phyloP scores from a whole-genome alignment of 2,113 vertebrate species.

The Vidua chalybeata region DNA sequence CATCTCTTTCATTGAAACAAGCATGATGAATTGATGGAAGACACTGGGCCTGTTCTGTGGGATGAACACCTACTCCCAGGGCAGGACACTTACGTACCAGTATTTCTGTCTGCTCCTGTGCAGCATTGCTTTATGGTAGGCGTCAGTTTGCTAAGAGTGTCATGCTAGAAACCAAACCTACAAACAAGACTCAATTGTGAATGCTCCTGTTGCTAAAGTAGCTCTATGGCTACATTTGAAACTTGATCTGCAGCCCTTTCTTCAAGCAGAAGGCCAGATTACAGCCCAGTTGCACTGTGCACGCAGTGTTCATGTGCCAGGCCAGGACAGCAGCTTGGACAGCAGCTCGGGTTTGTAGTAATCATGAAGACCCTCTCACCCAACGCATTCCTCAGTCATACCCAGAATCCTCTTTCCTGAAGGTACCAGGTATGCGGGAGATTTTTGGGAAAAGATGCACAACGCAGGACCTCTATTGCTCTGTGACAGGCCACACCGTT shows the following conservation, averaged over 20 bases:
- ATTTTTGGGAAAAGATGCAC: background rate
- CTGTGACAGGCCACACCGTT: fast-evolving
- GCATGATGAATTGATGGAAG: fast-evolving
- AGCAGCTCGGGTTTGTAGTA: background rate
- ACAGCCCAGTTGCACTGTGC: background rate
- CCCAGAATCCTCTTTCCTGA: background rate
- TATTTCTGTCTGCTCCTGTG: fast-evolving
- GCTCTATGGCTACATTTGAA: background rate
- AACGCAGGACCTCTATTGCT: background rate
- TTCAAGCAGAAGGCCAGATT: background rate
- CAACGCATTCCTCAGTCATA: background rate
- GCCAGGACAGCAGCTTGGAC: background rate
- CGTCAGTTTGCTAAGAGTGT: background rate
- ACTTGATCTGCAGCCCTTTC: background rate
- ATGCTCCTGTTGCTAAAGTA: background rate
- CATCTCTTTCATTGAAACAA: background rate
- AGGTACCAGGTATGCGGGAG: fast-evolving
- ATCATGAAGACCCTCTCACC: background rate
- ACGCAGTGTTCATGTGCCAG: background rate
- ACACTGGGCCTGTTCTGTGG: background rate
- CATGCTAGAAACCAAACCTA: background rate
- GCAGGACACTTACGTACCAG: fast-evolving
- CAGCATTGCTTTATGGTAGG: background rate
- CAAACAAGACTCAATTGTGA: background rate
- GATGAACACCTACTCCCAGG: fast-evolving